Base-by-base conservation (phyloP, 1,140 invertebrate genomes). In the Pectinophora gossypiella region DNA sequence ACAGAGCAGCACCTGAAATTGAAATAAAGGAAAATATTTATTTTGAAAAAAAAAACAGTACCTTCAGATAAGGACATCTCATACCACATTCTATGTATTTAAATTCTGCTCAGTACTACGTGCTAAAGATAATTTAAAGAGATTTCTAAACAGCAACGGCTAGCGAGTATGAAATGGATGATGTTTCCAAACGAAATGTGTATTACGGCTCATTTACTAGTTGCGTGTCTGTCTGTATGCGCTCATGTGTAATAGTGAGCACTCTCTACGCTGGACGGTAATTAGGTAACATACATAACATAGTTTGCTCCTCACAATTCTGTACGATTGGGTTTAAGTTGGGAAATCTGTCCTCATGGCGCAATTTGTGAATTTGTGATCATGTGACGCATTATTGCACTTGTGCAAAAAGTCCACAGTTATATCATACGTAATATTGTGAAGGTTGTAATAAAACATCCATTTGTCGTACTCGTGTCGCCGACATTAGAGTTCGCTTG, bases 1-100 rank as follows among this genome's bases (percentile, higher is more conserved):
- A 49, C 56, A 70, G 16, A 74, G 56, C 48, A 81, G 50, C 27
- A 83, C 72, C 85, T 84, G 79, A 56, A 82, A 83, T 59, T 51
- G 59, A 66, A 16, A 40, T 16, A 27, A 27, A 27, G 12, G 23
- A 27, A 12, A 27, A 27, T n/a, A 27, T 27, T 27, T 5, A 27
- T 27, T 27, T 27, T 6, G 23, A 27, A n/a, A n/a, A n/a, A n/a
- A n/a, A n/a, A n/a, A n/a, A n/a, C n/a, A n/a, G n/a, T n/a, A n/a
- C n/a, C n/a, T n/a, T n/a, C n/a, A n/a, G n/a, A n/a, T n/a, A n/a
- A n/a, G n/a, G n/a, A n/a, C n/a, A n/a, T n/a, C n/a, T n/a, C n/a
- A n/a, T n/a, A n/a, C n/a, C n/a, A n/a, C n/a, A n/a, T n/a, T n/a
- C n/a, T n/a, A n/a, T n/a, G n/a, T n/a, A n/a, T n/a, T n/a, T 32